Evolutionary conservation across 2,113 vertebrate species (phyloP).

Genomic region (Albula goreensis): DNA sequence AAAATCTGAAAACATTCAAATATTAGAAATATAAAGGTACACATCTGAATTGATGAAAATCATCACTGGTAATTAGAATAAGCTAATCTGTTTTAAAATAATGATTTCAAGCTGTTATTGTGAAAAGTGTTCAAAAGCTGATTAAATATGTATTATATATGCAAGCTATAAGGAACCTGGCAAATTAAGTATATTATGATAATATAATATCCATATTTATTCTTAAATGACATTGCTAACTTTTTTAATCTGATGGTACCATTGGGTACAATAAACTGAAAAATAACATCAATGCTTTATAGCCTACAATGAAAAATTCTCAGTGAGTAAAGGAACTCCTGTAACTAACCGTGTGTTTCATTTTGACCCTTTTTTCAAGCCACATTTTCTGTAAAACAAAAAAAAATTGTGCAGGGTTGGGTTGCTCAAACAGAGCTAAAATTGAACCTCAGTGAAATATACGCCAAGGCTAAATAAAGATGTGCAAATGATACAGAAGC

Average conservation of each 20-base stretch:
- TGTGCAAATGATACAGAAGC: too few relatives aligned
- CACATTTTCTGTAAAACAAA: not conserved
- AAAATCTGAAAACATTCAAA: too few relatives aligned
- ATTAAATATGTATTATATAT: not conserved
- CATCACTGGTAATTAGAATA: not conserved
- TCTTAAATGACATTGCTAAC: too few relatives aligned
- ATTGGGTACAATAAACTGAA: not conserved
- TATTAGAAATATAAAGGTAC: too few relatives aligned
- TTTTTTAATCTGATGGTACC: not conserved
- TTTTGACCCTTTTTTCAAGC: too few relatives aligned
- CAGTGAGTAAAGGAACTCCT: too few relatives aligned
- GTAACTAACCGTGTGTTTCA: not conserved
- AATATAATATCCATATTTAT: not conserved
- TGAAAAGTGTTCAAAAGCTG: not conserved
- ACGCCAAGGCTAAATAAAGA: too few relatives aligned
- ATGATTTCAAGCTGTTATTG: not conserved
- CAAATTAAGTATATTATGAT: not conserved
- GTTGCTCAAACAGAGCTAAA: not conserved
- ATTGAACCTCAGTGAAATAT: not conserved
- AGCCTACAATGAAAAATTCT: too few relatives aligned
- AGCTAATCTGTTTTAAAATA: not conserved
- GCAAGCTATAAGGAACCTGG: not conserved
- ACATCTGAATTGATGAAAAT: not conserved
- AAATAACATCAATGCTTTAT: not conserved
- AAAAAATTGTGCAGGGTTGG: not conserved